A percentile compares a stretch with the other conserved stretches of the same genome.
These are phyloP conservation scores for Myotis lucifugus DNA, from an alignment of 2,113 vertebrate genomes.

Conservation along the genomic window DNA sequence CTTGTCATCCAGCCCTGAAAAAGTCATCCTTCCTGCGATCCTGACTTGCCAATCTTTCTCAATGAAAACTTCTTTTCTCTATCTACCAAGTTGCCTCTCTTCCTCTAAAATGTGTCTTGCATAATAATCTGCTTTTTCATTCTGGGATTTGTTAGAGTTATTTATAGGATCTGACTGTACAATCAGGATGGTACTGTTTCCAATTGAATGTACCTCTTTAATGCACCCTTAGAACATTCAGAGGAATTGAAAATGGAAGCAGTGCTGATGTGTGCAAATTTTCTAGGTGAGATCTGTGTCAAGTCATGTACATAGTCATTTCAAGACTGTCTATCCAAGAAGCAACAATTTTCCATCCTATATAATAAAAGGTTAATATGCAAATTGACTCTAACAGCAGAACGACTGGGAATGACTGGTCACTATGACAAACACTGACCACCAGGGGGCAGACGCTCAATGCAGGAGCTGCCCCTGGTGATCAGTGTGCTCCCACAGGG, in stretches of 20 bases:
- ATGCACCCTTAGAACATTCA: background rate
- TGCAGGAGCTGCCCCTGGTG: no score
- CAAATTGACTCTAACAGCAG: no score
- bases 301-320: background rate
- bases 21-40: background rate
- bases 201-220: background rate
- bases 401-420: no score
- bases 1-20: background rate
- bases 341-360: background rate
- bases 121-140: conserved; percentile 54
- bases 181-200: background rate
- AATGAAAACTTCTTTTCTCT: conserved; percentile 50
- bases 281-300: background rate
- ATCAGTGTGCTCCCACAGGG: no score
- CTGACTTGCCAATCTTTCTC: conserved; percentile 47
- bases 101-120: conserved; percentile 35
- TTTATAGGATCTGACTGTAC: conserved; percentile 27
- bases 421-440: no score
- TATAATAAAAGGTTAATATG: no score
- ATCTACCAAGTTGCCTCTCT: background rate
- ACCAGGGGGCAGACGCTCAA: no score
- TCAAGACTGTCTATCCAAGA: background rate
- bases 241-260: background rate
- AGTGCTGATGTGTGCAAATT: background rate
- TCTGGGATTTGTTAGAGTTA: conserved; percentile 27